These are phyloP conservation scores for Takifugu bimaculatus DNA, from an alignment of 2,113 vertebrate genomes.

Conservation along the genomic window DNA sequence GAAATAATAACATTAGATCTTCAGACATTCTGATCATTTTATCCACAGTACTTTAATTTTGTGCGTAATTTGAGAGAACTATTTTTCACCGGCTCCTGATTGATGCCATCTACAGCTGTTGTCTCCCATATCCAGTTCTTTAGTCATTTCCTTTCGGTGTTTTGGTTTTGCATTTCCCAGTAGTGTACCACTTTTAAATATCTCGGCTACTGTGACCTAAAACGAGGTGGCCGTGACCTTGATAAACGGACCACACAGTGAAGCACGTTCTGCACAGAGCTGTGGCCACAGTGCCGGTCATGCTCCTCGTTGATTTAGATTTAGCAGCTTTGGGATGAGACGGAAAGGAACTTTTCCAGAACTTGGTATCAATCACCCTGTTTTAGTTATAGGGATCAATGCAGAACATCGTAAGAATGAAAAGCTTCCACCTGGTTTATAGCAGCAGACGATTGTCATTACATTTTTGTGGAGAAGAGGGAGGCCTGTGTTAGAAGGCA, in stretches of 20 bases:
- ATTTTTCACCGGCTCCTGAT: too few species aligned
- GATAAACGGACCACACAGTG: conserved; percentile 35
- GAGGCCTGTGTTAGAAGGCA: conserved; percentile 54
- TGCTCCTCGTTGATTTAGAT: background rate
- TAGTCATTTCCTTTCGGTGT: conserved; percentile 5
- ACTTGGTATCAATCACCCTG: too few species aligned
- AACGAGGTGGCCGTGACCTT: conserved; percentile 50
- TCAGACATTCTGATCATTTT: too few species aligned
- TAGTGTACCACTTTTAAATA: background rate
- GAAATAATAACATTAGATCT: too few species aligned
- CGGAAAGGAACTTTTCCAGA: background rate
- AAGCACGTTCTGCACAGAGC: conserved; percentile 17
- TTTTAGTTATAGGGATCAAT: too few species aligned
- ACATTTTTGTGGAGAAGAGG: background rate
- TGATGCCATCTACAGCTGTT: background rate
- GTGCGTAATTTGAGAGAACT: too few species aligned
- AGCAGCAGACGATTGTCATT: too few species aligned
- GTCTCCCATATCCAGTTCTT: background rate
- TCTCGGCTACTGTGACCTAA: conserved; percentile 29
- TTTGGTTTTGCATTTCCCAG: background rate
- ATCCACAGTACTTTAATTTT: too few species aligned
- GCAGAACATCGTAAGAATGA: too few species aligned
- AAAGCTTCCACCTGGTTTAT: too few species aligned
- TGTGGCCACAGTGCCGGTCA: background rate
- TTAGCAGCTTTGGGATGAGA: too few species aligned